A percentile compares a stretch with the other conserved stretches of the same genome.
phyloP scores from a whole-genome alignment of 2,888 invertebrate genomes.

The Phoronis australis region DNA sequence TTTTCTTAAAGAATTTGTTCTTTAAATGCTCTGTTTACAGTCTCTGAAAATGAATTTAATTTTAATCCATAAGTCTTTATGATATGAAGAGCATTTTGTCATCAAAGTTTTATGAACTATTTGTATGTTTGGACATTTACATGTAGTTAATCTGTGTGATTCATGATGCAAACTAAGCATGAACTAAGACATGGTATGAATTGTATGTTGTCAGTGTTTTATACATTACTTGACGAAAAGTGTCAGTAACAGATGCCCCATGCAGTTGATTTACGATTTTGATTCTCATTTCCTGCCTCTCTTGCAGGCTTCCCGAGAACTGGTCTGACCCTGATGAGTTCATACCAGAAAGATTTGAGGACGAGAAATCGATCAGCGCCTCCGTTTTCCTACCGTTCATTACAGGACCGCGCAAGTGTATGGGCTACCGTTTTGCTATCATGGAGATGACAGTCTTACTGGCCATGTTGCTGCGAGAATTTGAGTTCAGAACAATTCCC shows the following conservation, averaged over 20 bases:
- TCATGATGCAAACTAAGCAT: no score
- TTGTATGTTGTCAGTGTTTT: no score
- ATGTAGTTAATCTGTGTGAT: no score
- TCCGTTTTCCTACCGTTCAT: constrained; percentile 33
- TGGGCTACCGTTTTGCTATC: constrained; percentile 40
- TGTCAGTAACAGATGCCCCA: not conserved
- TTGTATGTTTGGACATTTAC: no score
- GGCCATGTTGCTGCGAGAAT: constrained; percentile 24
- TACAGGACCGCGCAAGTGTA: constrained; percentile 40
- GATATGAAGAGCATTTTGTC: no score
- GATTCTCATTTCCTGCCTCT: not conserved
- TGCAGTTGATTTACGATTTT: not conserved
- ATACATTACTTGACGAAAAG: not conserved
- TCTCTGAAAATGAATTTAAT: no score
- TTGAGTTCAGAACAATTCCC: constrained; percentile 25
- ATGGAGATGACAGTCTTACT: constrained; percentile 33
- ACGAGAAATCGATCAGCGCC: constrained; percentile 18
- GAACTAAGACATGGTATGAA: no score
- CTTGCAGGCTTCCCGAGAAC: constrained; percentile 23
- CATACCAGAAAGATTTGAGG: constrained; percentile 32
- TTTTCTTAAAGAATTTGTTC: no score
- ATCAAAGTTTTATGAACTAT: no score
- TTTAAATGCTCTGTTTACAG: no score
- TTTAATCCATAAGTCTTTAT: no score
- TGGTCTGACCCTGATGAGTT: constrained; percentile 32